Evolutionary conservation across 2,797 vertebrate genomes (phyloP).

Genomic region (Protonibea diacanthus): DNA sequence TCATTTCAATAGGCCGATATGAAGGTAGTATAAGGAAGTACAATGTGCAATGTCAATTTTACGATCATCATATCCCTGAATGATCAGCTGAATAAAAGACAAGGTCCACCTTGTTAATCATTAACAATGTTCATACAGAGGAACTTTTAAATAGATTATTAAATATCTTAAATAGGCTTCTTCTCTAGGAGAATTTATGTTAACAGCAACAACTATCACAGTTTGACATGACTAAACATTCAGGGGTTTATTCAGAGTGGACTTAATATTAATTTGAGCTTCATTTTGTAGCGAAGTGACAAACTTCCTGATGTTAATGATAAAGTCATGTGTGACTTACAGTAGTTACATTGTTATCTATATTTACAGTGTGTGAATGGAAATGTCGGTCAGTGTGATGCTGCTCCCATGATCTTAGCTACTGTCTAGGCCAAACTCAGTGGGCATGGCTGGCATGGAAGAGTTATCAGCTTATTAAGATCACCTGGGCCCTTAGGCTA

Average conservation of each 20-base stretch:
- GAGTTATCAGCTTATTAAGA: too few species aligned
- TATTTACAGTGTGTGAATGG: too few species aligned
- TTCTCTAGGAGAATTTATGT: not conserved
- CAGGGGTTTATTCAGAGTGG: not conserved
- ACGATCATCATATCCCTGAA: not conserved
- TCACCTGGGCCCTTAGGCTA: too few species aligned
- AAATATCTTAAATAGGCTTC: too few species aligned
- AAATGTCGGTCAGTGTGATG: too few species aligned
- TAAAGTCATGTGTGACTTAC: too few species aligned
- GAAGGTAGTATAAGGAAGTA: not conserved
- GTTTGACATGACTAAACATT: not conserved
- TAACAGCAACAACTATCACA: not conserved
- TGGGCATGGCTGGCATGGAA: conserved; percentile 49
- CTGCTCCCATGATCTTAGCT: too few species aligned
- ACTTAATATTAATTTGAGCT: not conserved
- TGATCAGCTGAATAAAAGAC: too few species aligned
- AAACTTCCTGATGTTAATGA: too few species aligned
- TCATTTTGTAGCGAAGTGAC: too few species aligned
- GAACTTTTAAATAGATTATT: not conserved
- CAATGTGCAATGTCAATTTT: not conserved
- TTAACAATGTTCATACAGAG: not conserved
- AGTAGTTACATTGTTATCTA: too few species aligned
- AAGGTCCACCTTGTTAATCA: not conserved
- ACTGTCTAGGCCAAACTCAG: too few species aligned
- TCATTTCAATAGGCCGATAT: not conserved